Percentiles rank a stretch among this genome's conserved stretches.
phyloP scores from a whole-genome alignment of 2,888 invertebrate species.

The Stegophylla sp. region DNA sequence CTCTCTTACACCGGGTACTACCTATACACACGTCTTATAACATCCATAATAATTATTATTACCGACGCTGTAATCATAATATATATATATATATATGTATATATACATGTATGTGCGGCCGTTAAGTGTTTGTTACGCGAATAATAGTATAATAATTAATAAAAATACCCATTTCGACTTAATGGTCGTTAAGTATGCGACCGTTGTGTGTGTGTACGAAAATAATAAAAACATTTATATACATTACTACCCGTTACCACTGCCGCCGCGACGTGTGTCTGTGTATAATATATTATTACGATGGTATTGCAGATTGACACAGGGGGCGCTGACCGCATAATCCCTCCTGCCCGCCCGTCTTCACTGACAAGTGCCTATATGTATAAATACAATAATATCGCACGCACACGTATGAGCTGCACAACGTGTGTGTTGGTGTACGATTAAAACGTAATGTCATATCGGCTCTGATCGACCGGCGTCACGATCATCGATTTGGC shows the following conservation, averaged over 20 bases:
- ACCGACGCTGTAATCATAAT: too few species aligned
- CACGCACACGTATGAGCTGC: background rate
- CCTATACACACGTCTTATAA: too few species aligned
- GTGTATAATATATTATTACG: background rate
- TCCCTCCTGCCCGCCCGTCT: background rate
- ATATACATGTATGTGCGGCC: too few species aligned
- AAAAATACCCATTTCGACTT: background rate
- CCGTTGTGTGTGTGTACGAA: background rate
- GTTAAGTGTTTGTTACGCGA: too few species aligned
- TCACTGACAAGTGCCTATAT: background rate
- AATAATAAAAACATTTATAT: too few species aligned
- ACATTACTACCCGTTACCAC: too few species aligned
- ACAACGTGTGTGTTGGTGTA: background rate
- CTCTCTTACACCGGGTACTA: too few species aligned
- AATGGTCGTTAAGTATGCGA: background rate
- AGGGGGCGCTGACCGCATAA: background rate
- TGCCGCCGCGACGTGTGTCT: background rate
- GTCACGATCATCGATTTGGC: constrained; percentile 57
- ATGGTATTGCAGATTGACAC: background rate
- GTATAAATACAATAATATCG: background rate
- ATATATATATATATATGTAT: too few species aligned
- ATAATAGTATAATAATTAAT: background rate
- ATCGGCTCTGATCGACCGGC: background rate
- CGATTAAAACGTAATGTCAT: constrained; percentile 38
- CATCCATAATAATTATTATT: too few species aligned